Base-by-base conservation (phyloP, 2,888 invertebrate genomes). In the Synergus gifuensis region DNA sequence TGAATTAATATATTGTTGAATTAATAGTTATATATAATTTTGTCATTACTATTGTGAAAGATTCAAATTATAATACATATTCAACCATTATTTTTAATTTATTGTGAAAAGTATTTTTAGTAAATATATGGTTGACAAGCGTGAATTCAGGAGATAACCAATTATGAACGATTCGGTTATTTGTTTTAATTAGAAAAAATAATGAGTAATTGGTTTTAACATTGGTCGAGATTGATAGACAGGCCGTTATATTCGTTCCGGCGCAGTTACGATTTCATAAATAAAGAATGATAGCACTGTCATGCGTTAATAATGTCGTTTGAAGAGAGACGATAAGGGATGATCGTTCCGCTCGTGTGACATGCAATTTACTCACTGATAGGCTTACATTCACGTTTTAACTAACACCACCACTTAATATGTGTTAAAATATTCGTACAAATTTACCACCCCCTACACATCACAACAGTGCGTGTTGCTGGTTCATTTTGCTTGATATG, bases 251-350 rank as follows among this genome's bases (percentile, higher is more conserved):
- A 54, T 54, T 54, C 36, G 46, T 40, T 54, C 49, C 28, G 40
- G 14, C 28, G 73, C 54, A 54, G 73, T 73, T 54, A 54, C 54
- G 73, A 73, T 73, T 73, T 54, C 73, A 73, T 73, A 73, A 73
- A 73, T 54, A 73, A 73, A 73, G 54, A 73, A 18, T 54, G 73
- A 73, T 73, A 73, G 73, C 54, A 73, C 73, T 73, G 73, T 73
- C 73, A 73, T 14, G 54, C 69, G 73, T 40, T 73, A 54, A 73
- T 73, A 73, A 73, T 73, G 36, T 73, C 73, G n/a, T 73, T 54
- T 73, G 73, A 54, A 73, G 73, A 73, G 73, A 36, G 36, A 54
- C 18, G 54, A 73, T 73, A 73, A 73, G 73, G 73, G 73, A 73
- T 73, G 73, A 73, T 73, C 36, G 73, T 54, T 73, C n/a, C 73